These are phyloP conservation scores for Paedocypris sp. DNA, from an alignment of 2,113 vertebrate genomes.

Conservation along the genomic window DNA sequence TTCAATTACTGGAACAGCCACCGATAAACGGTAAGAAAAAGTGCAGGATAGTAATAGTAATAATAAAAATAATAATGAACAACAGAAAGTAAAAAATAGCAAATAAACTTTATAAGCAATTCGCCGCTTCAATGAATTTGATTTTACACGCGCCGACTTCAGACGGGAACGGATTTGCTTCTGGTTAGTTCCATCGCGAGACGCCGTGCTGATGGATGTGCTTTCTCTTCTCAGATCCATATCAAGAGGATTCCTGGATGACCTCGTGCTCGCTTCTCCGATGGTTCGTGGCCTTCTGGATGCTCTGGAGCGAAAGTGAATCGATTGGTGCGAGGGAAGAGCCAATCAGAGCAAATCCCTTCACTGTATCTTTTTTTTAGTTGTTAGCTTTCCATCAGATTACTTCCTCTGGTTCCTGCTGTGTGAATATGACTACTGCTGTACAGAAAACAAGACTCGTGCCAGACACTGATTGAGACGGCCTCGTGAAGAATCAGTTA, in stretches of 20 bases:
- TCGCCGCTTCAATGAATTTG: no score
- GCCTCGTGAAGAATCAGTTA: background rate
- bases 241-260: constrained; percentile 85
- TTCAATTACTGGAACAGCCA: no score
- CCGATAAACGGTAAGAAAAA: no score
- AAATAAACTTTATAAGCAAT: no score
- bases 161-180: no score
- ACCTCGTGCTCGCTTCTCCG: constrained; percentile 36
- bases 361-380: background rate
- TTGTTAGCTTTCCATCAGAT: constrained; percentile 2
- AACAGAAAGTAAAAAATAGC: no score
- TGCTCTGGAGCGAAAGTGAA: constrained; percentile 45
- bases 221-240: constrained; percentile 80
- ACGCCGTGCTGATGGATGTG: background rate
- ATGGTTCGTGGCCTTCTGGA: background rate
- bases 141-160: no score
- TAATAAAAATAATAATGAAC: no score
- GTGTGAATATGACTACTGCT: constrained; percentile 88
- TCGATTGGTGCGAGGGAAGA: constrained; percentile 40
- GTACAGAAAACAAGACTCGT: constrained; percentile 49
- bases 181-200: no score
- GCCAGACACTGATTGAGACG: constrained; percentile 15
- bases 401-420: constrained; percentile 35
- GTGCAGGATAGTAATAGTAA: no score
- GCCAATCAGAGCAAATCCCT: no score